These are phyloP conservation scores for Drosophila saltans DNA, from an alignment of 1,140 invertebrate genomes.

Conservation along the genomic window DNA sequence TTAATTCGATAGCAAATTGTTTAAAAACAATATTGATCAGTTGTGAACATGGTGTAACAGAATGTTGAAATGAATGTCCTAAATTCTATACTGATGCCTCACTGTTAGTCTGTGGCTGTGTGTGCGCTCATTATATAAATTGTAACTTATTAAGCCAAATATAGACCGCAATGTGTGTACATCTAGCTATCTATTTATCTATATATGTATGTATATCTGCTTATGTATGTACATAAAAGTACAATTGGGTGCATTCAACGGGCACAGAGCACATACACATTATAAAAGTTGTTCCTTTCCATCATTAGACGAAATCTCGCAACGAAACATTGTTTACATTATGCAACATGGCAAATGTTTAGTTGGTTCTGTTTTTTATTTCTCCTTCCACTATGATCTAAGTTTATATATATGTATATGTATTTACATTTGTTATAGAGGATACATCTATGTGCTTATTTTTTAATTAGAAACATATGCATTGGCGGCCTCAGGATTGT, in stretches of 20 bases:
- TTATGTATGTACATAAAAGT: constrained; percentile 7
- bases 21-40: background rate
- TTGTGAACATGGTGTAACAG: background rate
- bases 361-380: constrained; percentile 37
- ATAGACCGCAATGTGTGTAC: constrained; percentile 20
- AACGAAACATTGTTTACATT: constrained; percentile 6
- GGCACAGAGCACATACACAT: constrained; percentile 15
- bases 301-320: constrained; percentile 7
- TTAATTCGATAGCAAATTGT: background rate
- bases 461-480: constrained; percentile 17
- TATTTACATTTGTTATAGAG: constrained; percentile 39
- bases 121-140: background rate
- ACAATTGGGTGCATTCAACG: constrained; percentile 9
- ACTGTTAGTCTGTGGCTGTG: constrained; percentile 5
- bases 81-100: constrained; percentile 1
- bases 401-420: constrained; percentile 6
- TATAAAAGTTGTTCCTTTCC: constrained; percentile 13
- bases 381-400: constrained; percentile 40
- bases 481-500: constrained; percentile 44
- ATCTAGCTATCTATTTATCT: background rate
- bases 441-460: constrained; percentile 24
- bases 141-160: constrained; percentile 18
- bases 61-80: constrained; percentile 5
- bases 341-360: background rate
- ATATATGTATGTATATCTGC: constrained; percentile 2